Base-by-base conservation (phyloP, 2,797 vertebrate genomes). In the Scarus forsteni region DNA sequence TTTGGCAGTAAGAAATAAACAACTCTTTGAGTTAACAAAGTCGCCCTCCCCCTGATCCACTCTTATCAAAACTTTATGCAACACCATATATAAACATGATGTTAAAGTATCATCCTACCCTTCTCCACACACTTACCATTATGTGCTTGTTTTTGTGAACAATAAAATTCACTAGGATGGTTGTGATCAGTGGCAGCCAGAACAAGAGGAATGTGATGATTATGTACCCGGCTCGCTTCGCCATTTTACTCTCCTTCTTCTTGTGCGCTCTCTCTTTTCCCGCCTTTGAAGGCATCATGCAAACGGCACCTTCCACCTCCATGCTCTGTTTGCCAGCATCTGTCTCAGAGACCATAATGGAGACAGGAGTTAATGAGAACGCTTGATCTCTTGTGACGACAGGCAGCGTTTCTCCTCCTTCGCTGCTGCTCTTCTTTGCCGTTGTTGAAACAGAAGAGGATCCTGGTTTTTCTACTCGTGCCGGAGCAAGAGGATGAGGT, bases 211-310 rank as follows among this genome's bases (percentile, higher is more conserved):
- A 95, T 16, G 92, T 93, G 18, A 94, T 16, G 15, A 95, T 93
- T 3, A 95, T 95, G 76, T 94, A 95, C 35, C 90, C 93, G 0
- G 93, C 93, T 18, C 94, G 94, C 67, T 94, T 94, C 0, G 94
- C 94, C 86, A 94, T 80, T 82, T 94, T 93, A 50, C 92, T 84
- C 49, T 95, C 95, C 60, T 93, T 95, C 52, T 83, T 93, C 51
- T 93, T 93, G 9, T 66, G 90, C 0, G 58, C 85, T 75, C 86
- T 85, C 15, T 95, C 94, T 66, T 72, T 89, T 18, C 70, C 83
- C 27, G 80, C 77, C 44, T 81, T 88, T 5, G 92, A 89, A 16
- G 94, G 93, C 94, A 95, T 94, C 75, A 95, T 92, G 69, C 94
- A 95, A 44, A 95, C 92, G 0, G 93, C 92, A 0, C 94, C 94